Evolutionary conservation across 2,113 vertebrate genomes (phyloP).

Genomic region (Pantherophis guttatus): DNA sequence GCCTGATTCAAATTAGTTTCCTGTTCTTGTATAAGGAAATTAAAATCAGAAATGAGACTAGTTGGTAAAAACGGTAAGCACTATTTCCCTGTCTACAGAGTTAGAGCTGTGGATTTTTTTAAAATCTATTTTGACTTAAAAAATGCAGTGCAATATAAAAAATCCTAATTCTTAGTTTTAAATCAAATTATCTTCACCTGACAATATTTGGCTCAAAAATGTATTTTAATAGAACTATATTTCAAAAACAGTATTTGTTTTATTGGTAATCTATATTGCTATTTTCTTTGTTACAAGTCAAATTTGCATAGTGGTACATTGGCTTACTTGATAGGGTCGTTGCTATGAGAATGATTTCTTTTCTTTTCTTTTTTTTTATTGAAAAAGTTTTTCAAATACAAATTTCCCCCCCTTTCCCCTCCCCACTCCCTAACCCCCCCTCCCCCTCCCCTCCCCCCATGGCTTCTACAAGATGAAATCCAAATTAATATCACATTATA

Average conservation of each 20-base stretch:
- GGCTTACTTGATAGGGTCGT: background rate
- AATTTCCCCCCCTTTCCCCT: too few species aligned
- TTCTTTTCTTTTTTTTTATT: background rate
- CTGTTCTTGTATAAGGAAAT: background rate
- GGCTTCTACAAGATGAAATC: too few species aligned
- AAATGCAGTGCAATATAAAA: background rate
- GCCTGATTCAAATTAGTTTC: background rate
- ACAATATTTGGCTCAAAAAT: background rate
- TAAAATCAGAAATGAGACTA: background rate
- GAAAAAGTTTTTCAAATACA: too few species aligned
- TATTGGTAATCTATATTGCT: background rate
- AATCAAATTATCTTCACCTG: background rate
- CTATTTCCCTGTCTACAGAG: background rate
- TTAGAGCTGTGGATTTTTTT: background rate
- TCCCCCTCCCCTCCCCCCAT: too few species aligned
- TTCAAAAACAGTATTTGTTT: background rate
- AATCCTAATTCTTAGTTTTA: background rate
- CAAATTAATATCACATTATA: too few species aligned
- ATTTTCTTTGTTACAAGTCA: slow-evolving; percentile 24
- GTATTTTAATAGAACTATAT: slow-evolving; percentile 1
- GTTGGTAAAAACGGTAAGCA: too few species aligned
- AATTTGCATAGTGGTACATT: background rate
- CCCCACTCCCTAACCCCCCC: too few species aligned
- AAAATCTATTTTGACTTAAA: background rate
- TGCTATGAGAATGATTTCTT: background rate